Evolutionary conservation across 2,888 invertebrate genomes (phyloP).

Genomic region (Muscina levida): DNA sequence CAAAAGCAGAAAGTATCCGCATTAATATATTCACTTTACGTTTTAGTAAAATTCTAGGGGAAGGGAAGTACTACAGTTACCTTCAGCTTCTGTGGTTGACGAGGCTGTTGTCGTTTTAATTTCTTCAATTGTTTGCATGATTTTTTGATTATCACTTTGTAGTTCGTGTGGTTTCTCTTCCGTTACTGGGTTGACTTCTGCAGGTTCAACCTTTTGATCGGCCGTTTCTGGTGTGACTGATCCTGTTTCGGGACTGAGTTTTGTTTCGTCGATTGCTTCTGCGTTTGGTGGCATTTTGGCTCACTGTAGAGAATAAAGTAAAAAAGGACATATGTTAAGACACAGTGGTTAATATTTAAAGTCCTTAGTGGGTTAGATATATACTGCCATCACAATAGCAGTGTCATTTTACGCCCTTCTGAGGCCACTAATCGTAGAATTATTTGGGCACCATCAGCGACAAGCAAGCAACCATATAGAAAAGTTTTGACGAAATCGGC

Average conservation of each 20-base stretch:
- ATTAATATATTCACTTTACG: too few species aligned
- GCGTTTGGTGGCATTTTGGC: constrained; percentile 78
- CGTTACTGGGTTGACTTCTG: constrained; percentile 71
- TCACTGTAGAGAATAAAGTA: constrained; percentile 58
- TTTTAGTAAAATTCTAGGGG: too few species aligned
- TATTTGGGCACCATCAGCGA: too few species aligned
- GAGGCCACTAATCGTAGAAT: too few species aligned
- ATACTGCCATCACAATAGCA: too few species aligned
- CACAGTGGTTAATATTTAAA: too few species aligned
- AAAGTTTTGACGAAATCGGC: too few species aligned
- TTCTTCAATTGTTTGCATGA: constrained; percentile 62
- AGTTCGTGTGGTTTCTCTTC: constrained; percentile 68
- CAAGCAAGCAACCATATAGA: too few species aligned
- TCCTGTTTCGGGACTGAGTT: constrained; percentile 60
- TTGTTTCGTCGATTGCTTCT: constrained; percentile 71
- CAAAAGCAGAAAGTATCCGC: too few species aligned
- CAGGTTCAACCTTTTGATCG: constrained; percentile 73
- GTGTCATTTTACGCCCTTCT: too few species aligned
- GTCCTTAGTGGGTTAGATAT: too few species aligned
- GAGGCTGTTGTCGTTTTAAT: constrained; percentile 72
- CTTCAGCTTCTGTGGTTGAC: constrained; percentile 74
- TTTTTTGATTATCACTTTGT: constrained; percentile 71
- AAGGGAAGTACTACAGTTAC: constrained; percentile 33
- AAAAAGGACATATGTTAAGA: too few species aligned
- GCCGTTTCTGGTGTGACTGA: constrained; percentile 72